Evolutionary conservation across 2,888 invertebrate genomes (phyloP).

Genomic region (Andrena praecox): DNA sequence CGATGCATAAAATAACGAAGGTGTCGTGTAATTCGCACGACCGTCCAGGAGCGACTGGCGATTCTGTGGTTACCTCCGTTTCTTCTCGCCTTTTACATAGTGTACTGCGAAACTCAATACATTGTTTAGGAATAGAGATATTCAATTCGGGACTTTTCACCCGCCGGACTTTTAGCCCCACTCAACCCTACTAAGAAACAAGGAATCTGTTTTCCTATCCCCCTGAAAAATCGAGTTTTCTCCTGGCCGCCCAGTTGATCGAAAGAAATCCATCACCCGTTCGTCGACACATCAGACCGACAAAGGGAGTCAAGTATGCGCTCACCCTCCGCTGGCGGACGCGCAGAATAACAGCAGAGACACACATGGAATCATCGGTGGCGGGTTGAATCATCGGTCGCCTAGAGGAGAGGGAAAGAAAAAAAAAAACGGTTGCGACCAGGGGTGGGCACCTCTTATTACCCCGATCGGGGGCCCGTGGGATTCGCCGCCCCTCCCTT

Average conservation of each 20-base stretch:
- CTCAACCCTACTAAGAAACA: background rate
- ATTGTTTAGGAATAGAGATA: no score
- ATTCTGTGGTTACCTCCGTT: no score
- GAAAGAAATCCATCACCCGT: slow-evolving; percentile 16
- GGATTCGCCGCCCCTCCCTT: slow-evolving; percentile 30
- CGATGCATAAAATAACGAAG: no score
- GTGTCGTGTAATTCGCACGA: no score
- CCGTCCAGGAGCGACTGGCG: no score
- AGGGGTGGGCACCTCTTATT: slow-evolving; percentile 34
- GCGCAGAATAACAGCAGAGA: slow-evolving; percentile 4
- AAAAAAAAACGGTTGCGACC: slow-evolving; percentile 4
- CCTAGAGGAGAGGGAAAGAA: background rate
- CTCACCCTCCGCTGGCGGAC: background rate
- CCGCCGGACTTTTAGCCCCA: no score
- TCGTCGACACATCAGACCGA: slow-evolving; percentile 16
- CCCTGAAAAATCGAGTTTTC: background rate
- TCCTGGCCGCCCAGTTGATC: background rate
- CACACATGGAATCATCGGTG: slow-evolving; percentile 19
- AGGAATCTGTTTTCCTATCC: background rate
- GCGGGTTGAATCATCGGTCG: slow-evolving; percentile 55
- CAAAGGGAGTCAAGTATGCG: slow-evolving; percentile 30
- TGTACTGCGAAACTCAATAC: no score
- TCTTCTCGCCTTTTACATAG: no score
- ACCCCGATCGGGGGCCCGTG: slow-evolving; percentile 54
- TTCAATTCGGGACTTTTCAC: no score